Conservation (phyloP, 1,140 invertebrate species). For the Bilobella aurantiaca region DNA sequence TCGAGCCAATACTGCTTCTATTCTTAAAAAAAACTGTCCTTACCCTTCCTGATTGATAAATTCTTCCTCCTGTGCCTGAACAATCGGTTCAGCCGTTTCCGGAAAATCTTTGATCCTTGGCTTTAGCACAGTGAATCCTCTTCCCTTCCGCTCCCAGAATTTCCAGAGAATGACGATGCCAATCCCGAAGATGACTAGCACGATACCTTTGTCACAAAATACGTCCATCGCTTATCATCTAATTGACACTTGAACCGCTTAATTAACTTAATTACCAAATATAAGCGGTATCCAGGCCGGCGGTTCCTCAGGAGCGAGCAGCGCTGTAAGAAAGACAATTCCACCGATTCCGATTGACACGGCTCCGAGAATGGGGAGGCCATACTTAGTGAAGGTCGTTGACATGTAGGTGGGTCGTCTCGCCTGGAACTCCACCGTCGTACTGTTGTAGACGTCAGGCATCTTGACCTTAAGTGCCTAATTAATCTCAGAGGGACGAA, state of each 20-base stretch:
- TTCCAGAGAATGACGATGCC: background rate
- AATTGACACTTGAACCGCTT: too few relatives aligned
- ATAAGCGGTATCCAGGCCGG: background rate
- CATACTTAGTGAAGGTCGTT: background rate
- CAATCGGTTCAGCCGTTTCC: background rate
- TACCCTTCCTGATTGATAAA: slow-evolving; percentile 1
- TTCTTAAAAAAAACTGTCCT: background rate
- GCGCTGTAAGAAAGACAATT: background rate
- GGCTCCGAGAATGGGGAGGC: background rate
- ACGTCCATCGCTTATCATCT: too few relatives aligned
- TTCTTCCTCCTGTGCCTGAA: background rate
- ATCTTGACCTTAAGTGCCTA: background rate
- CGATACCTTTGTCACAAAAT: too few relatives aligned
- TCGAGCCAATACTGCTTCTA: background rate
- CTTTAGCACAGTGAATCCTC: background rate
- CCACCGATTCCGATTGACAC: background rate
- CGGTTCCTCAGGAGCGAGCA: background rate
- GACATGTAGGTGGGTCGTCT: background rate
- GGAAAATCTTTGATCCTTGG: background rate
- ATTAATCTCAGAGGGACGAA: too few relatives aligned
- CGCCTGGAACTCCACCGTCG: background rate
- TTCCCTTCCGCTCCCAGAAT: background rate
- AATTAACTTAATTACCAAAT: too few relatives aligned
- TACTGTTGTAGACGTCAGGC: background rate
- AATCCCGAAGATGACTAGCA: background rate